Percentiles rank a stretch among this genome's conserved stretches.
These are phyloP conservation scores for Falco biarmicus DNA, from an alignment of 2,797 vertebrate genomes.

Conservation along the genomic window DNA sequence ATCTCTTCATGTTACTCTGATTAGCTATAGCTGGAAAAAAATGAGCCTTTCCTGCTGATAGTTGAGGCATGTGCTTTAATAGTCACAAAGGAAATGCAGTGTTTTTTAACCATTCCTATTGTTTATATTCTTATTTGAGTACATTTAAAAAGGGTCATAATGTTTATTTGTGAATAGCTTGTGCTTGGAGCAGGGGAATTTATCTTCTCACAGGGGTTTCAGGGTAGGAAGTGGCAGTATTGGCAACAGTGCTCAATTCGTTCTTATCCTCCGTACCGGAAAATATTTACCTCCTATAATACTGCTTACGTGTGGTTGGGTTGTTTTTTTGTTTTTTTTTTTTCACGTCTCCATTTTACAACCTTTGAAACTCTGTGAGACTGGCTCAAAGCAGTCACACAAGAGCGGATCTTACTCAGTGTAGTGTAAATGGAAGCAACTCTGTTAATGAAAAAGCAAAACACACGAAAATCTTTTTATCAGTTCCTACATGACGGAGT, in stretches of 20 bases:
- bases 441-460: not conserved
- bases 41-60: not conserved
- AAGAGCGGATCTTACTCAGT: not conserved
- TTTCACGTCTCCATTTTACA: not conserved
- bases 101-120: not conserved
- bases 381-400: not conserved
- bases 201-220: not conserved
- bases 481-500: not conserved
- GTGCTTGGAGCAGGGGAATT: not conserved
- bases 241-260: not conserved
- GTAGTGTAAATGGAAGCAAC: not conserved
- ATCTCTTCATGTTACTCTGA: not conserved
- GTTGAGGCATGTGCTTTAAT: not conserved
- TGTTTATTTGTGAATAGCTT: not conserved
- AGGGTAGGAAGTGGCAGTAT: not conserved
- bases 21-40: not conserved
- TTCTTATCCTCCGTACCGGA: not conserved
- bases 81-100: not conserved
- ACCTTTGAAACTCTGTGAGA: not conserved
- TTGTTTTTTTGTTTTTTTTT: fast-evolving
- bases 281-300: not conserved
- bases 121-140: not conserved
- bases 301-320: not conserved
- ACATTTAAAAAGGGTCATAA: not conserved
- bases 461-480: not conserved